Conservation (phyloP, 2,797 vertebrate genomes). For the Todus mexicanus region DNA sequence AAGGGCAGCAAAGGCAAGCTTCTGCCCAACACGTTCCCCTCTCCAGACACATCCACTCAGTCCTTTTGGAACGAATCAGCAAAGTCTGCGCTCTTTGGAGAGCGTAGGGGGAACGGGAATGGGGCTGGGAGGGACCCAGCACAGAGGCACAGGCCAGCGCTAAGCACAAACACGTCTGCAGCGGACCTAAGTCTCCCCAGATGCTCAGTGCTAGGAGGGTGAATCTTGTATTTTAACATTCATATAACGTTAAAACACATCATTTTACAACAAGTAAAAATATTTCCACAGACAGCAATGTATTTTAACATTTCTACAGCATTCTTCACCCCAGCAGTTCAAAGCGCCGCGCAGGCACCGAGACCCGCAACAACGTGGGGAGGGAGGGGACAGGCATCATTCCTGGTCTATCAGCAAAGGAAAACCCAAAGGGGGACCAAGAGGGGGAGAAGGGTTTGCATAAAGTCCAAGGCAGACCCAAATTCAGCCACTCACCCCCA, state of each 20-base stretch:
- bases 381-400: not conserved
- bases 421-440: not conserved
- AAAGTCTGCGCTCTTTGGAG: not conserved
- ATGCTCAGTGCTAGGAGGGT: not conserved
- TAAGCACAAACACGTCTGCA: not conserved
- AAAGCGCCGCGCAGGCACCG: not conserved
- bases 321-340: not conserved
- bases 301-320: not conserved
- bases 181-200: not conserved
- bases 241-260: not conserved
- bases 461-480: not conserved
- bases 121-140: not conserved
- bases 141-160: fast-evolving
- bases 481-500: not conserved
- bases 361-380: not conserved
- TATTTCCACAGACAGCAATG: fast-evolving
- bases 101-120: fast-evolving
- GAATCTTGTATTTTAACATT: not conserved
- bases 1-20: not conserved
- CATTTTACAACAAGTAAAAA: not conserved
- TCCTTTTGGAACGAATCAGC: not conserved
- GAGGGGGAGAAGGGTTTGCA: not conserved
- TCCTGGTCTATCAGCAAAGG: not conserved
- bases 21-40: not conserved
- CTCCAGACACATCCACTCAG: fast-evolving